Base-by-base conservation (phyloP, 2,888 invertebrate species). In the Taphrorychus bicolor region DNA sequence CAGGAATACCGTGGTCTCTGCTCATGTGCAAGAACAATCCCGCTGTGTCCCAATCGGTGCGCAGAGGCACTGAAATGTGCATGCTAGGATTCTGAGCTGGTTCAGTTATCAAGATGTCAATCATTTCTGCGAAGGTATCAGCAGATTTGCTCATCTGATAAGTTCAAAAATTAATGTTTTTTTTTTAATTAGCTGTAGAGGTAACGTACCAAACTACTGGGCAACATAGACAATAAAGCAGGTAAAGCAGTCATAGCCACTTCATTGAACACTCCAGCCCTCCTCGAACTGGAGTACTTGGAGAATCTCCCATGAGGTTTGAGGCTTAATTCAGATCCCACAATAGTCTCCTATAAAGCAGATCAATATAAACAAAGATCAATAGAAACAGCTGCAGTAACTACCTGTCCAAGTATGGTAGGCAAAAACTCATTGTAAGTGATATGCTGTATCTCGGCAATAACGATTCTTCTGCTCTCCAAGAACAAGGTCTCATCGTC, bases 401-500 rank as follows among this genome's bases (percentile, higher is more conserved):
- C 84, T 80, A 90, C 90, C 85, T 91, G 86, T 66, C 92, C 93
- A 51, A 94, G 81, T 9, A 94, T 84, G 59, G 90, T 89, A 0
- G 93, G 93, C 64, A 94, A 82, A 81, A 91, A 94, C 79, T 94
- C 94, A 75, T 91, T 92, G 79, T 89, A 90, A 0, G 94, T 94
- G 62, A 94, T 90, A 75, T 94, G 94, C 72, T 94, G 94, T 42
- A 94, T 88, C 79, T 92, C 86, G 0, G 93, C 92, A 0, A 90
- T 88, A 9, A 94, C 85, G 9, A 91, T 89, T 52, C 92, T 84
- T 57, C 91, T 86, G 2, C 92, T 86, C 79, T 94, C 94, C 72
- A 91, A 82, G 79, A 92, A 94, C 14, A 94, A 78, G 0, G 87
- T 88, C 41, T 91, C 88, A 76, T 93, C 93, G 67, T 89, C 87